Evolutionary conservation across 2,113 vertebrate species (phyloP).

Genomic region (Aix galericulata): DNA sequence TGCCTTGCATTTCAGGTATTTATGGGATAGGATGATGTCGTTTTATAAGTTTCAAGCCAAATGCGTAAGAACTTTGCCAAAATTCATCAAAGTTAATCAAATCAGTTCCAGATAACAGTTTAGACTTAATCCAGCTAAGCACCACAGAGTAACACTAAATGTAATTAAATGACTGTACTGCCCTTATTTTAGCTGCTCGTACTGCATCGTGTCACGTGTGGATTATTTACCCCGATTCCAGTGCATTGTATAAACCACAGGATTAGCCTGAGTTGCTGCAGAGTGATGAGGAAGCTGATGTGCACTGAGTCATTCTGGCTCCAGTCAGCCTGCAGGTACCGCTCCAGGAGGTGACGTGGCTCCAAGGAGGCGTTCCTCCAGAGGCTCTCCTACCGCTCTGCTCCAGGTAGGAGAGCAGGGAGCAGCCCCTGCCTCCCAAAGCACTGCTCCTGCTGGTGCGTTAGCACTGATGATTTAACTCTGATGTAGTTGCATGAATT

Average conservation of each 20-base stretch:
- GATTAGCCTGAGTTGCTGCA: not conserved
- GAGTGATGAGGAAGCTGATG: not conserved
- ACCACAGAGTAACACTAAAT: slow-evolving; percentile 7
- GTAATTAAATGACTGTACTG: not conserved
- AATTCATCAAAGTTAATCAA: not conserved
- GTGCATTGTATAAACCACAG: not conserved
- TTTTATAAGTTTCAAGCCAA: not conserved
- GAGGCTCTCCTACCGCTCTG: not conserved
- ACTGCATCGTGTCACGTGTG: fast-evolving
- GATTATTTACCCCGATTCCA: not conserved
- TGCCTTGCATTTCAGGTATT: fast-evolving
- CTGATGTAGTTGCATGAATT: not conserved
- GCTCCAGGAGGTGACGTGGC: fast-evolving
- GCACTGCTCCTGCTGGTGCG: not conserved
- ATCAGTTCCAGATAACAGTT: slow-evolving; percentile 25
- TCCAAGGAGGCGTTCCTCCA: not conserved
- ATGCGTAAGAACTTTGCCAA: not conserved
- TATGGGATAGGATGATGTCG: not conserved
- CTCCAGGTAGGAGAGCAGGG: not conserved
- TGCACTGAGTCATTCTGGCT: not conserved
- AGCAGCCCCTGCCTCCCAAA: not conserved
- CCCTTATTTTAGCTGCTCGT: not conserved
- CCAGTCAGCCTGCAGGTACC: too few relatives aligned
- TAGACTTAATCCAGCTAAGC: slow-evolving; percentile 37
- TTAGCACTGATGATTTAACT: not conserved